Base-by-base conservation (phyloP, 2,888 invertebrate genomes). In the Ophion obscuratus region DNA sequence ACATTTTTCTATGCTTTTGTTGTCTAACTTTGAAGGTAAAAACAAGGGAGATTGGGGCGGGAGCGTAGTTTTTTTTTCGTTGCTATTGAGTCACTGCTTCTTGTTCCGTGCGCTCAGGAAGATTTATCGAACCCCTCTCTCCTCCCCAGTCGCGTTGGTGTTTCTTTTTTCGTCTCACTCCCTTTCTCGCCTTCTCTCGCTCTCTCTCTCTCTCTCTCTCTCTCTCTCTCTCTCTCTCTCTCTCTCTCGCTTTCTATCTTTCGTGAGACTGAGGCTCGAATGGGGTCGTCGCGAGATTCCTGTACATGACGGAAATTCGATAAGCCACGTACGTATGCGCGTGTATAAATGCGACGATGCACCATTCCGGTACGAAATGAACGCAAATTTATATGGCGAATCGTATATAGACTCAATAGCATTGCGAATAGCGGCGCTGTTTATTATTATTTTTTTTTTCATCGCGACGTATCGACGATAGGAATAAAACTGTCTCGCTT, bases 281-380 rank as follows among this genome's bases (percentile, higher is more conserved):
- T 73, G 81, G 36, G 40, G n/a, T 40, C 76, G 85, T 87, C 68
- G 85, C 85, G 67, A 83, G 79, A 78, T 61, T 81, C 47, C 89
- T 92, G 92, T 88, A 85, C 87, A 88, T 90, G 92, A 92, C 93
- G 90, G 92, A 86, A 91, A 92, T 89, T 92, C 93, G 92, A 93
- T 93, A 92, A 92, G 91, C 90, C 89, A 89, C 90, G 89, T 89
- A 83, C 61, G 59, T 71, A 67, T 74, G 17, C 40, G 64, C 44
- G 47, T 74, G 61, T 74, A 11, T 47, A 74, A 47, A 87, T 89
- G 90, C 90, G 90, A 91, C 90, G 14, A 61, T 44, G 20, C 31
- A 40, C 11, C 36, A 70, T 70, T 44, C 44, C 24, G 10, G 79
- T 91, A 91, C 91, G 89, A 89, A 88, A 87, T 88, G 89, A 91